phyloP scores from a whole-genome alignment of 2,797 vertebrate genomes.

The Takifugu rubripes region DNA sequence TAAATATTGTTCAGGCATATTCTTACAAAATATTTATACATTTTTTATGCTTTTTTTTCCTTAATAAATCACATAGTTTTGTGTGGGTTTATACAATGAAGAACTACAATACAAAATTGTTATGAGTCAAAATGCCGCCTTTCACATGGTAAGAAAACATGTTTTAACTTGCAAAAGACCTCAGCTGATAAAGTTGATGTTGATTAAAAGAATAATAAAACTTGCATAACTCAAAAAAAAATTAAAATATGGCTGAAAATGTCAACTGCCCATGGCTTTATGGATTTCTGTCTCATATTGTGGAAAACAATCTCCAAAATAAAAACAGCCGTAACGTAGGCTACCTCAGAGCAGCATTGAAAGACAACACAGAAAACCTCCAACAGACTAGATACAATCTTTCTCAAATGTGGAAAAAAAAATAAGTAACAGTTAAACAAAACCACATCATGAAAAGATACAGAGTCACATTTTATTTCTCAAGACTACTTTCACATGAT shows the following conservation, averaged over 20 bases:
- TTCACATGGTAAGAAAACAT: constrained; percentile 40
- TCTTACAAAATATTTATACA: constrained; percentile 78
- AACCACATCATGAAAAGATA: constrained; percentile 56
- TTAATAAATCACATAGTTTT: constrained; percentile 66
- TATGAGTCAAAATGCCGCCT: constrained; percentile 55
- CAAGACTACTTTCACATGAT: constrained; percentile 57
- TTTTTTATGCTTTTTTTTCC: constrained; percentile 55
- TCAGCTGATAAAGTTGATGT: constrained; percentile 26
- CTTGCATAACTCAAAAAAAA: constrained; percentile 50
- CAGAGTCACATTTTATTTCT: constrained; percentile 61
- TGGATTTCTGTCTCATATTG: constrained; percentile 34
- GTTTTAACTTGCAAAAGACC: constrained; percentile 45
- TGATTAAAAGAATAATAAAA: constrained; percentile 37
- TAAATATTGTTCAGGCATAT: constrained; percentile 77
- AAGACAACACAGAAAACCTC: constrained; percentile 43
- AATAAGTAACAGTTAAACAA: constrained; percentile 45
- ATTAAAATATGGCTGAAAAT: constrained; percentile 39
- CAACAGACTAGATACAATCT: constrained; percentile 53
- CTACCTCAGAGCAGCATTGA: constrained; percentile 55
- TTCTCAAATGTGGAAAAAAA: constrained; percentile 36
- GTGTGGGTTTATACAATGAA: constrained; percentile 59
- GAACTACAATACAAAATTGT: constrained; percentile 68
- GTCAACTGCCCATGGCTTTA: constrained; percentile 34
- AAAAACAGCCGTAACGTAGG: constrained; percentile 38
- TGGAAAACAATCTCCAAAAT: constrained; percentile 33